Conservation (phyloP, 2,113 vertebrate genomes). For the Pelecanus crispus region DNA sequence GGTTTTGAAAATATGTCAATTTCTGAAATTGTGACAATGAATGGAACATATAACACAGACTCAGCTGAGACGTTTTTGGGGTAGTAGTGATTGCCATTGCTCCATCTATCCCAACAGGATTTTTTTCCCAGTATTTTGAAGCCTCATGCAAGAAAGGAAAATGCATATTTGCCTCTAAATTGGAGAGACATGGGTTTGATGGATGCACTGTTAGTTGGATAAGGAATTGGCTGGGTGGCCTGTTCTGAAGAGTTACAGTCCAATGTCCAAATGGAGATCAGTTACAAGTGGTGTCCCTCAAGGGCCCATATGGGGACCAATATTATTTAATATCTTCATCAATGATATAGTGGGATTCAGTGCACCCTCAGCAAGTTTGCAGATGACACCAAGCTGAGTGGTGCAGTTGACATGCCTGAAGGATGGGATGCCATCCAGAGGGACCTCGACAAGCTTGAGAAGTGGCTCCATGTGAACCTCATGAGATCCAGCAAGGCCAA, state of each 20-base stretch:
- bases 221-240: neutral
- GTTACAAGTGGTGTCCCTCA: neutral
- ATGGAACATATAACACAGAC: neutral
- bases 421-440: neutral
- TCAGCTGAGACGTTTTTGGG: neutral
- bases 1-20: neutral
- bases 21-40: neutral
- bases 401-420: neutral
- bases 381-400: neutral
- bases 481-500: neutral
- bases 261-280: neutral
- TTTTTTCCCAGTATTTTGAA: neutral
- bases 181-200: neutral
- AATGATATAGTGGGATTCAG: neutral
- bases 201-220: neutral
- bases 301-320: neutral
- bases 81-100: neutral
- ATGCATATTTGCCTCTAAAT: neutral
- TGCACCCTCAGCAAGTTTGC: neutral
- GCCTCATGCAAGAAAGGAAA: neutral
- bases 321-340: neutral
- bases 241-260: neutral
- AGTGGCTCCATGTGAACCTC: neutral
- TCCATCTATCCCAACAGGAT: neutral
- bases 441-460: neutral